Percentiles rank a stretch among this genome's conserved stretches.
Conservation (phyloP, 2,113 vertebrate species). For the Phylloscopus trochilus region DNA sequence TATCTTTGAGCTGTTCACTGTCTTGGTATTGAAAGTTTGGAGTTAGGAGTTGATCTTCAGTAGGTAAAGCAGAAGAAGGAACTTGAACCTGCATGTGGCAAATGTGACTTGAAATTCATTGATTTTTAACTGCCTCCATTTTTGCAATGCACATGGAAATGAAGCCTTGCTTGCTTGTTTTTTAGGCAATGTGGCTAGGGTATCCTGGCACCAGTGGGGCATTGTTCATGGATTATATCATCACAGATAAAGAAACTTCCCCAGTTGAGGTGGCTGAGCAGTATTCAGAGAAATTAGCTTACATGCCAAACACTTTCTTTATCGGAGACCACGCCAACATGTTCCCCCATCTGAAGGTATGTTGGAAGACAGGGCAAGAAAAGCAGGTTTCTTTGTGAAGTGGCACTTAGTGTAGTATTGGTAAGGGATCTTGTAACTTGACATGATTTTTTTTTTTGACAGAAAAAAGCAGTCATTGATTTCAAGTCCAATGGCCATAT, state of each 20-base stretch:
- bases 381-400: background rate
- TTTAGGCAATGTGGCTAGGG: constrained; percentile 95
- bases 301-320: constrained; percentile 98
- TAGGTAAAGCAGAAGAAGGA: background rate
- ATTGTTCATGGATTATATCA: constrained; percentile 97
- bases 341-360: constrained; percentile 97
- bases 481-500: constrained; percentile 99
- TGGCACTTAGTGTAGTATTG: background rate
- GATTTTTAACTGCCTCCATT: background rate
- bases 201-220: constrained; percentile 98
- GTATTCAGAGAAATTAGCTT: constrained; percentile 97
- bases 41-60: background rate
- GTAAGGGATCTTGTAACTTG: background rate
- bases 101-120: background rate
- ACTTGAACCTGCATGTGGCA: background rate
- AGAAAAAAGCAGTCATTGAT: constrained; percentile 99
- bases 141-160: background rate
- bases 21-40: background rate
- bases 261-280: constrained; percentile 93
- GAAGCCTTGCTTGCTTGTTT: background rate
- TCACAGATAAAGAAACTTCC: constrained; percentile 95
- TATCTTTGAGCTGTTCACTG: background rate
- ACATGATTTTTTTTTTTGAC: background rate
- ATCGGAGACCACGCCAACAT: constrained; percentile 99
- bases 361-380: background rate